Conservation (phyloP, 2,888 invertebrate species). For the Orchesellides sinensis region DNA sequence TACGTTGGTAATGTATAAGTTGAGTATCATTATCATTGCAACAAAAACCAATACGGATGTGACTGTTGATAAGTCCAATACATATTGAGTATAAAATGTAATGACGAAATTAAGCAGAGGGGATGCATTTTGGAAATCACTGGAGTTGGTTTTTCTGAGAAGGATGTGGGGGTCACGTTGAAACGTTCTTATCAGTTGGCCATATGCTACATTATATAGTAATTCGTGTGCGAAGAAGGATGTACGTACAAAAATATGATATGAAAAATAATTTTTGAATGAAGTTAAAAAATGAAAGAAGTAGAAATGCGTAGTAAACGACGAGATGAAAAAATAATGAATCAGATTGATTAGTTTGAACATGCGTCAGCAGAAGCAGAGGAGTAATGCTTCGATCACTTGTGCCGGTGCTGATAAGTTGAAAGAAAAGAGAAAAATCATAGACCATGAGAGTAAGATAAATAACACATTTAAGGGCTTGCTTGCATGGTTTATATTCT, state of each 20-base stretch:
- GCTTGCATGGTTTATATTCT: no score
- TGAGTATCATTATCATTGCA: no score
- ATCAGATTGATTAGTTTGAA: background rate
- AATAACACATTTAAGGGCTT: no score
- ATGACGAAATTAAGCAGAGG: background rate
- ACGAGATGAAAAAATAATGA: conserved; percentile 9
- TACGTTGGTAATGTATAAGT: no score
- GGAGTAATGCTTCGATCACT: conserved; percentile 28
- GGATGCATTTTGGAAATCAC: conserved; percentile 24
- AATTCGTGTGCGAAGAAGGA: conserved; percentile 10
- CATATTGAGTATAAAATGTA: background rate
- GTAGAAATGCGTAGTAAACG: conserved; percentile 27
- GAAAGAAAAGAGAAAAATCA: conserved; percentile 20
- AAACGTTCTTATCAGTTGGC: conserved; percentile 39
- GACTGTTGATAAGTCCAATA: background rate
- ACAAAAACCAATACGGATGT: background rate
- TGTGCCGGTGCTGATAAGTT: conserved; percentile 47
- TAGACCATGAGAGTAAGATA: conserved; percentile 46
- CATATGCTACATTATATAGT: no score
- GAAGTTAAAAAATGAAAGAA: conserved; percentile 5
- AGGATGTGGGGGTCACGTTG: conserved; percentile 58
- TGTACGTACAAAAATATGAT: no score
- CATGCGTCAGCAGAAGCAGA: conserved; percentile 17
- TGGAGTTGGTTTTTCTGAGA: conserved; percentile 58
- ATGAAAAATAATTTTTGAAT: conserved; percentile 12